phyloP scores from a whole-genome alignment of 1,140 invertebrate genomes.

The Zaprionus tsacasi region DNA sequence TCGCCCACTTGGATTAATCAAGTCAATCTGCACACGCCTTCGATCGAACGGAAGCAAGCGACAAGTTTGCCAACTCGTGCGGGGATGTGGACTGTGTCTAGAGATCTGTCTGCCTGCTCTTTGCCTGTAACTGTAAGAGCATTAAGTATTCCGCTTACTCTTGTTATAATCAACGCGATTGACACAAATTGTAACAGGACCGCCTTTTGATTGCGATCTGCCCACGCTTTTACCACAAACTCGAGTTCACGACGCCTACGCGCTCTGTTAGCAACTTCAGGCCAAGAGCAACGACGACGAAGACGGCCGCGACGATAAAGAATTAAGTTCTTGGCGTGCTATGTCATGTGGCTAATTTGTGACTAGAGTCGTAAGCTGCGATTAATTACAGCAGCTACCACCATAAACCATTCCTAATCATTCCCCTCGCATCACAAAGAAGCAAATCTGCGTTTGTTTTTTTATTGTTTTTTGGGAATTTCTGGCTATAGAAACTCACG shows the following conservation, averaged over 20 bases:
- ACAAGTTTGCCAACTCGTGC: constrained; percentile 2
- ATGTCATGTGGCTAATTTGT: constrained; percentile 72
- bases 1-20: constrained; percentile 6
- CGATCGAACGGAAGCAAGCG: constrained; percentile 60
- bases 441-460: background rate
- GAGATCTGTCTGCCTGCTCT: background rate
- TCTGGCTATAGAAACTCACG: constrained; percentile 23
- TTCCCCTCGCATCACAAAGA: constrained; percentile 53
- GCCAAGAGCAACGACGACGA: constrained; percentile 18
- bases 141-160: constrained; percentile 3
- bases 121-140: constrained; percentile 8
- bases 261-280: constrained; percentile 16
- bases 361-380: constrained; percentile 61
- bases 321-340: constrained; percentile 40
- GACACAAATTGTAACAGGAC: constrained; percentile 53
- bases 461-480: background rate
- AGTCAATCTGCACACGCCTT: constrained; percentile 56
- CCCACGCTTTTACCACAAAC: constrained; percentile 31
- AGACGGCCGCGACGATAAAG: background rate
- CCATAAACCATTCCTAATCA: constrained; percentile 52
- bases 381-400: constrained; percentile 70
- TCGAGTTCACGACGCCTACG: constrained; percentile 56
- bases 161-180: constrained; percentile 21
- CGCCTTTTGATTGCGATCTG: constrained; percentile 17
- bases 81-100: background rate